Evolutionary conservation across 2,888 invertebrate species (phyloP).

Genomic region (Ethmia dodecea): DNA sequence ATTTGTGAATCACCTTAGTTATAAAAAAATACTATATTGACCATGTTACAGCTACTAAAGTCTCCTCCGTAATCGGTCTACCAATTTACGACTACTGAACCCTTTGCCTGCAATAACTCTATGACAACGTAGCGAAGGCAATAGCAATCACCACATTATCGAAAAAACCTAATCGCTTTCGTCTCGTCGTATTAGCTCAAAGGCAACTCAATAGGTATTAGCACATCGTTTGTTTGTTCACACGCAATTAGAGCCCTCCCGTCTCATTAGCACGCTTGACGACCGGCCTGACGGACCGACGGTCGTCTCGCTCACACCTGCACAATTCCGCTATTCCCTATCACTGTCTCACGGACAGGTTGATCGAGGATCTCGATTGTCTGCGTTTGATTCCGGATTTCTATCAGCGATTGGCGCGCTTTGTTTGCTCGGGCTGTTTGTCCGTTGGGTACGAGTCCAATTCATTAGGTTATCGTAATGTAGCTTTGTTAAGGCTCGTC

Average conservation of each 20-base stretch:
- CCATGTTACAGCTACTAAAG: no score
- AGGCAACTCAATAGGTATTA: slow-evolving; percentile 67
- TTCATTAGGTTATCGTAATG: no score
- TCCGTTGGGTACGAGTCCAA: not conserved
- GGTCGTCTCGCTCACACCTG: slow-evolving; percentile 39
- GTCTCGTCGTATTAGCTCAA: no score
- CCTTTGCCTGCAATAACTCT: no score
- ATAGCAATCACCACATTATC: no score
- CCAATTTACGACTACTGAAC: no score
- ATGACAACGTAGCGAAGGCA: no score
- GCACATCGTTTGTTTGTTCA: slow-evolving; percentile 64
- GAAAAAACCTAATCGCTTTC: no score
- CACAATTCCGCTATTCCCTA: slow-evolving; percentile 13
- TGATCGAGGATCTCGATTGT: slow-evolving; percentile 61
- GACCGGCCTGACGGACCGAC: slow-evolving; percentile 30
- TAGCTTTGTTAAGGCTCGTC: no score
- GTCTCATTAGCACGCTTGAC: slow-evolving; percentile 62
- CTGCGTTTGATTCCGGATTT: slow-evolving; percentile 54
- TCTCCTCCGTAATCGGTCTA: no score
- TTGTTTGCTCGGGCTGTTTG: slow-evolving; percentile 41
- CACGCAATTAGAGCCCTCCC: slow-evolving; percentile 69
- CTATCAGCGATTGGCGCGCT: slow-evolving; percentile 55
- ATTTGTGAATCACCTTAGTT: no score
- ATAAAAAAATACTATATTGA: no score
- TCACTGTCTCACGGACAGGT: slow-evolving; percentile 30